Percentiles rank a stretch among this genome's conserved stretches.
These are phyloP conservation scores for Hemaris fuciformis DNA, from an alignment of 2,888 invertebrate species.

Conservation along the genomic window DNA sequence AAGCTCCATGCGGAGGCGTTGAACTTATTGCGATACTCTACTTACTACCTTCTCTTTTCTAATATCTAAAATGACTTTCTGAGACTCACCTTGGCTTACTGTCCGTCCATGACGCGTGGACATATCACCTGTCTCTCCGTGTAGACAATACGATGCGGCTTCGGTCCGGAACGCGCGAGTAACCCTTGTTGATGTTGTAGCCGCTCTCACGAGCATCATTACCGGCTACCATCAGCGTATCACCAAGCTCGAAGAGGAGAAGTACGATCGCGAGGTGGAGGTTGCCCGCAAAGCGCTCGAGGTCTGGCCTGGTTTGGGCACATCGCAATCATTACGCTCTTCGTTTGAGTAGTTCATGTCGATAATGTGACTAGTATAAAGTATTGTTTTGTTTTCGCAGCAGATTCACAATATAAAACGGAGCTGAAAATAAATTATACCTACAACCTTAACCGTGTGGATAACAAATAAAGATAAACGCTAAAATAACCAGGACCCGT, in stretches of 20 bases:
- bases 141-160: not conserved
- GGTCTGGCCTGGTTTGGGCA: slow-evolving; percentile 85
- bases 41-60: slow-evolving; percentile 62
- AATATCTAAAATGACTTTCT: slow-evolving; percentile 53
- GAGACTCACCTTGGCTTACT: slow-evolving; percentile 61
- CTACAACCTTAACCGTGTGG: slow-evolving; percentile 75
- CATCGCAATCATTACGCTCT: slow-evolving; percentile 65
- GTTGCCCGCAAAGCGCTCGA: slow-evolving; percentile 97
- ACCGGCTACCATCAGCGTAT: slow-evolving; percentile 92
- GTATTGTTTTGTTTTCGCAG: slow-evolving; percentile 75
- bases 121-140: too few species aligned
- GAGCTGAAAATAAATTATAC: slow-evolving; percentile 65
- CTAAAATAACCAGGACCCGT: slow-evolving; percentile 75
- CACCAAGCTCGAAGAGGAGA: slow-evolving; percentile 91
- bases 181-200: slow-evolving; percentile 80
- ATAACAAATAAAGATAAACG: slow-evolving; percentile 71
- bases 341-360: slow-evolving; percentile 76
- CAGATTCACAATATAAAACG: slow-evolving; percentile 63
- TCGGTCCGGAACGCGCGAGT: slow-evolving; percentile 41
- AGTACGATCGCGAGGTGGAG: slow-evolving; percentile 99
- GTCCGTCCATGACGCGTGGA: slow-evolving; percentile 52
- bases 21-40: slow-evolving; percentile 49
- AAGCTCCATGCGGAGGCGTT: slow-evolving; percentile 65
- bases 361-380: slow-evolving; percentile 73
- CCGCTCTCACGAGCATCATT: slow-evolving; percentile 85